Percentiles rank a stretch among this genome's conserved stretches.
Evolutionary conservation across 2,888 invertebrate species (phyloP).

Genomic region (Catocala nupta): DNA sequence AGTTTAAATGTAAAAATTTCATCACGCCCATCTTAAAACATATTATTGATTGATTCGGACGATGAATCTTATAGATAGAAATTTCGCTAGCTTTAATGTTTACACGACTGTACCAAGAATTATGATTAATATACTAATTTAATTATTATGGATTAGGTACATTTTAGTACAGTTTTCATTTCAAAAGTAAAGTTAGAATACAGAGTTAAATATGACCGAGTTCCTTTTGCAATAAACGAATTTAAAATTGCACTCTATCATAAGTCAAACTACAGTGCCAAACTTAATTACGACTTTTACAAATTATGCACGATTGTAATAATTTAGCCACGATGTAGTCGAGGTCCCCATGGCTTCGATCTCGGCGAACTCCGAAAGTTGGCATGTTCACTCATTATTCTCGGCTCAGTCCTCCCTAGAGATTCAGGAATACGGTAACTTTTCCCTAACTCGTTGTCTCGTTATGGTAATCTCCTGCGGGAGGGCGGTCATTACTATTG

Average conservation of each 20-base stretch:
- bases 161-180: too few relatives aligned
- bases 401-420: constrained; percentile 57
- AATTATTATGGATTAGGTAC: too few relatives aligned
- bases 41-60: too few relatives aligned
- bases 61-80: too few relatives aligned
- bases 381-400: constrained; percentile 69
- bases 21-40: too few relatives aligned
- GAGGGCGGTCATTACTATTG: constrained; percentile 63
- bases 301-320: constrained; percentile 26
- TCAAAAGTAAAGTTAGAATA: too few relatives aligned
- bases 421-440: constrained; percentile 65
- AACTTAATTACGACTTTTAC: constrained; percentile 14
- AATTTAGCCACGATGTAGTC: constrained; percentile 38
- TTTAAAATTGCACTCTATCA: neutral
- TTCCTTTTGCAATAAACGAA: too few relatives aligned
- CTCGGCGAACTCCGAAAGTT: constrained; percentile 60
- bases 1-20: too few relatives aligned
- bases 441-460: constrained; percentile 70
- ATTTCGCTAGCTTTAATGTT: too few relatives aligned
- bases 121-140: too few relatives aligned
- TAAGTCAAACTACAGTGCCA: constrained; percentile 1
- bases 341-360: constrained; percentile 50
- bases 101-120: too few relatives aligned
- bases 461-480: constrained; percentile 68
- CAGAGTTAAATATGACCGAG: too few relatives aligned